Conservation (phyloP, 2,888 invertebrate species). For the Belgica antarctica region DNA sequence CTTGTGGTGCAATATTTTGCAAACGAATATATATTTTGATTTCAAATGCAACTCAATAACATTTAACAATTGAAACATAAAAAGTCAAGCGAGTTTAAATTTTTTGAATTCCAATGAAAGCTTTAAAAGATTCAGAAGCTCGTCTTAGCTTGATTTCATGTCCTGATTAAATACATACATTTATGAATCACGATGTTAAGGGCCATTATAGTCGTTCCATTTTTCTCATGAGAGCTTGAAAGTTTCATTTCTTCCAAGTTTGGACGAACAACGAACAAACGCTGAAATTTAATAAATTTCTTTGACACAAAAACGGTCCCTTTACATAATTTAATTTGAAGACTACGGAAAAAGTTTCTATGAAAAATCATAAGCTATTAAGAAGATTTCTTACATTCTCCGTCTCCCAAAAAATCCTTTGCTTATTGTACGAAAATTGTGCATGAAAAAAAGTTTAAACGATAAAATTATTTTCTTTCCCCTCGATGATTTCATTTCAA, state of each 20-base stretch:
- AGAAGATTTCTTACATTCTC: background rate
- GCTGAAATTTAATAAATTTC: background rate
- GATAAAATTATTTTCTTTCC: conserved; percentile 18
- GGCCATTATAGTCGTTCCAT: background rate
- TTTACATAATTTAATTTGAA: conserved; percentile 16
- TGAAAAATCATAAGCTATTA: conserved; percentile 3
- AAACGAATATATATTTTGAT: no score
- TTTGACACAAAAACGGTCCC: background rate
- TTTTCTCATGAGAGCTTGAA: background rate
- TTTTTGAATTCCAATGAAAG: no score
- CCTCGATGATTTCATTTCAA: conserved; percentile 5
- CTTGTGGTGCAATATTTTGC: no score
- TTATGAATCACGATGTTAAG: no score
- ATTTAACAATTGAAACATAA: no score
- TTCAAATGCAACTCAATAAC: no score
- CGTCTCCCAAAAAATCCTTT: background rate
- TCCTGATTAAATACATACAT: no score
- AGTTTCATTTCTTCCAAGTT: background rate
- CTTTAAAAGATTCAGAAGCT: no score
- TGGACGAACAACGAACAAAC: background rate
- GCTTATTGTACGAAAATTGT: background rate
- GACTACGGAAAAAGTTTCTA: background rate
- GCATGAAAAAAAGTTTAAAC: conserved; percentile 8
- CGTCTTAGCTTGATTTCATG: no score
- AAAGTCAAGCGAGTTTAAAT: no score